phyloP scores from a whole-genome alignment of 2,888 invertebrate genomes.

The Epinotia brunnichana region DNA sequence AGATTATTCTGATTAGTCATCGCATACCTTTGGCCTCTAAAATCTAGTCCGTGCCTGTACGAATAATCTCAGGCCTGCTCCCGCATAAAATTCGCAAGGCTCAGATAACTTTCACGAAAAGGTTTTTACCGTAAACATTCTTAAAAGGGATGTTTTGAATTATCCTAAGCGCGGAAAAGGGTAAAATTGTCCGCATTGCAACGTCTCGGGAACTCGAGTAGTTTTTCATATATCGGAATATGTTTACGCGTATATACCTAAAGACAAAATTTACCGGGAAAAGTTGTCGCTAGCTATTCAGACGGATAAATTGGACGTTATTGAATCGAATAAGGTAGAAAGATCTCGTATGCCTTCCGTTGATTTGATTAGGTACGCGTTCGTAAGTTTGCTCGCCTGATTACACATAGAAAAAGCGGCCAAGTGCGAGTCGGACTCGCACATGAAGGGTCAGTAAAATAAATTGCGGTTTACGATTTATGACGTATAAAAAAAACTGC shows the following conservation, averaged over 20 bases:
- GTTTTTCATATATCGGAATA: constrained; percentile 3
- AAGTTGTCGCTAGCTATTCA: constrained; percentile 8
- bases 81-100: not conserved
- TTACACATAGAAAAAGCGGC: constrained; percentile 36
- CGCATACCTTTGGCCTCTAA: not conserved
- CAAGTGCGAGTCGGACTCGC: too few species aligned
- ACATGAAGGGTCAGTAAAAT: too few species aligned
- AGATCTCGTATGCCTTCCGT: constrained; percentile 1
- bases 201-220: constrained; percentile 8
- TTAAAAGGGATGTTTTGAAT: constrained; percentile 15
- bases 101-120: not conserved
- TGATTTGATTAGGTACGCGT: constrained; percentile 27
- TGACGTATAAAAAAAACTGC: too few species aligned
- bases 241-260: not conserved
- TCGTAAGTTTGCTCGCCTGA: constrained; percentile 23
- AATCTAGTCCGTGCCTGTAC: not conserved
- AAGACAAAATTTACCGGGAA: not conserved
- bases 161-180: constrained; percentile 12
- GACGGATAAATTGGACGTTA: constrained; percentile 29
- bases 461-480: too few species aligned
- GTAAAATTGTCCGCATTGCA: not conserved
- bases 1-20: constrained; percentile 21
- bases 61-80: constrained; percentile 12
- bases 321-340: constrained; percentile 23
- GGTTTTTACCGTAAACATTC: constrained; percentile 10